Conservation (phyloP, 2,888 invertebrate species). For the Agrochola litura region DNA sequence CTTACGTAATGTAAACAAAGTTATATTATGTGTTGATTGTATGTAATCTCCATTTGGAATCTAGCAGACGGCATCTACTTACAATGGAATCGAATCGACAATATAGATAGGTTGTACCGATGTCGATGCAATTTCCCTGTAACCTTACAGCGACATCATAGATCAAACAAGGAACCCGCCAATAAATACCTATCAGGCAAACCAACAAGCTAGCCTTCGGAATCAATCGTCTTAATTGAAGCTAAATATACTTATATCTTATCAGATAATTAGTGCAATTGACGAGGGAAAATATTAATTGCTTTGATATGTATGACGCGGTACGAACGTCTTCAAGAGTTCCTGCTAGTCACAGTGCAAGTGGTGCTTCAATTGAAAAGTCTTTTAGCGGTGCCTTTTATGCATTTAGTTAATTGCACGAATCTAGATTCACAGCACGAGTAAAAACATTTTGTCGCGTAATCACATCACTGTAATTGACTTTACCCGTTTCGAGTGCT, state of each 20-base stretch:
- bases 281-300: constrained; percentile 59
- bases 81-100: background rate
- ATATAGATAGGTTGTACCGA: background rate
- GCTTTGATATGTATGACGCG: constrained; percentile 55
- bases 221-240: constrained; percentile 67
- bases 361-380: constrained; percentile 31
- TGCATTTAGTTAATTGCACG: constrained; percentile 34
- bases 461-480: constrained; percentile 50
- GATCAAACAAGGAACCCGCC: constrained; percentile 43
- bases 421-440: constrained; percentile 23
- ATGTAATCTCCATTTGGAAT: background rate
- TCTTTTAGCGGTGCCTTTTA: constrained; percentile 37
- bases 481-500: constrained; percentile 40
- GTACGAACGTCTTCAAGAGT: constrained; percentile 8
- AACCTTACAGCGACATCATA: constrained; percentile 26
- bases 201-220: constrained; percentile 66
- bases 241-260: constrained; percentile 52
- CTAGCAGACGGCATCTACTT: background rate
- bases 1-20: constrained; percentile 48
- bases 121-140: constrained; percentile 20
- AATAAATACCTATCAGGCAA: constrained; percentile 53
- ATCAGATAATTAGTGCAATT: constrained; percentile 64
- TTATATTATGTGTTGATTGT: constrained; percentile 14
- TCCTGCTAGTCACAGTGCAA: constrained; percentile 19
- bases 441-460: constrained; percentile 42